Evolutionary conservation across 2,888 invertebrate species (phyloP).

Genomic region (Agrotis puta): DNA sequence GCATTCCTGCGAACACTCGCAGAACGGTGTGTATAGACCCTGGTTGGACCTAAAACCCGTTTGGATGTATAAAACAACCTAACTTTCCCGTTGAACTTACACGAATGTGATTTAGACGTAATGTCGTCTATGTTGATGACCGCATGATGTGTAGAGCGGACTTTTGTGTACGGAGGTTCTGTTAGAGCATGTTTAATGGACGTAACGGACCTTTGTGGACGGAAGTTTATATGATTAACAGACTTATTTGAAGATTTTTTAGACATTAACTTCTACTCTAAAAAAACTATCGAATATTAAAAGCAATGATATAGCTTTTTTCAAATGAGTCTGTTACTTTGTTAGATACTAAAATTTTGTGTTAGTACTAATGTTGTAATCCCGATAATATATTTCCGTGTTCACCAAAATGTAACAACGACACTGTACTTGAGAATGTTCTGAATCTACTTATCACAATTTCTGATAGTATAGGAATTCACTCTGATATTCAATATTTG

Average conservation of each 20-base stretch:
- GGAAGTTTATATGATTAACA: slow-evolving; percentile 6
- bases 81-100: slow-evolving; percentile 46
- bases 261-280: no score
- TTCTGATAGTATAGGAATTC: background rate
- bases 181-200: slow-evolving; percentile 30
- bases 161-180: slow-evolving; percentile 16
- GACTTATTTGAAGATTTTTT: slow-evolving; percentile 31
- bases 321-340: slow-evolving; percentile 32
- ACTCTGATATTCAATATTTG: background rate
- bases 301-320: background rate
- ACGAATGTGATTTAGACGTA: slow-evolving; percentile 42
- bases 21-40: slow-evolving; percentile 83
- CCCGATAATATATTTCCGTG: slow-evolving; percentile 44
- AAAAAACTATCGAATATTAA: no score
- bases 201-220: slow-evolving; percentile 3
- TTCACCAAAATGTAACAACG: slow-evolving; percentile 34
- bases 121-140: slow-evolving; percentile 40
- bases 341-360: slow-evolving; percentile 53
- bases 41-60: slow-evolving; percentile 47
- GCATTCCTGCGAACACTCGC: slow-evolving; percentile 81
- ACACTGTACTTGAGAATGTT: slow-evolving; percentile 34
- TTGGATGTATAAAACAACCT: slow-evolving; percentile 51
- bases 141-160: slow-evolving; percentile 43
- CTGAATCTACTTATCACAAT: slow-evolving; percentile 23
- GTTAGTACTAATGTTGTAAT: slow-evolving; percentile 55